These are phyloP conservation scores for Mimachlamys varia DNA, from an alignment of 2,888 invertebrate species.

Conservation along the genomic window DNA sequence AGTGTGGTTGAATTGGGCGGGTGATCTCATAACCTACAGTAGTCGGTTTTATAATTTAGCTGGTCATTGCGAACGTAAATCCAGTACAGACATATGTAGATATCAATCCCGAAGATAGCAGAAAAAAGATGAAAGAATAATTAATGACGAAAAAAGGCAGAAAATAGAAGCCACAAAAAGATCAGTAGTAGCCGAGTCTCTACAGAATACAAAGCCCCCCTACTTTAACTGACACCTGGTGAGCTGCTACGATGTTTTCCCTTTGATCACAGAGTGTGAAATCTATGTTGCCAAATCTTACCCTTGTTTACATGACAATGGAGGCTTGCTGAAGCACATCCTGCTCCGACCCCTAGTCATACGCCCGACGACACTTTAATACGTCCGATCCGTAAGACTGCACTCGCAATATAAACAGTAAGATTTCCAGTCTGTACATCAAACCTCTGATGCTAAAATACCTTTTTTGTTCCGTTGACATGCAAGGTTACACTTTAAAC, in stretches of 20 bases:
- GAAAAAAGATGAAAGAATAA: slow-evolving; percentile 28
- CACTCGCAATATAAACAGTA: neutral
- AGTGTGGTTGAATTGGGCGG: neutral
- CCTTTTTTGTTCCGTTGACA: neutral
- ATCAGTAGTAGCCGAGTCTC: neutral
- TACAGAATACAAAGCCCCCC: neutral
- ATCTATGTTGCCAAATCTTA: slow-evolving; percentile 36
- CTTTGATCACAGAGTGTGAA: slow-evolving; percentile 18
- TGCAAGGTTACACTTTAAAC: neutral
- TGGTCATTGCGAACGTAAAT: neutral
- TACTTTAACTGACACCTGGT: slow-evolving; percentile 14
- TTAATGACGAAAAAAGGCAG: neutral
- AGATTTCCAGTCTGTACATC: neutral
- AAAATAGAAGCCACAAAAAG: neutral
- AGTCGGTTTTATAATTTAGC: neutral
- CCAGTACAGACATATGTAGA: neutral
- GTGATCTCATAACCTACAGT: neutral
- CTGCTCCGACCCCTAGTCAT: neutral
- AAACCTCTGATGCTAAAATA: neutral
- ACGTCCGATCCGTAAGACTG: neutral
- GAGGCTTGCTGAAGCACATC: neutral
- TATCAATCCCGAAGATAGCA: neutral
- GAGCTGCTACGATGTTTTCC: neutral
- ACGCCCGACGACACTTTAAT: slow-evolving; percentile 28
- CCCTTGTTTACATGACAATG: slow-evolving; percentile 28